Evolutionary conservation across 2,888 invertebrate genomes (phyloP), one percentile per base, ranked within the genome.

Genomic region (Drosophila mimica): DNA sequence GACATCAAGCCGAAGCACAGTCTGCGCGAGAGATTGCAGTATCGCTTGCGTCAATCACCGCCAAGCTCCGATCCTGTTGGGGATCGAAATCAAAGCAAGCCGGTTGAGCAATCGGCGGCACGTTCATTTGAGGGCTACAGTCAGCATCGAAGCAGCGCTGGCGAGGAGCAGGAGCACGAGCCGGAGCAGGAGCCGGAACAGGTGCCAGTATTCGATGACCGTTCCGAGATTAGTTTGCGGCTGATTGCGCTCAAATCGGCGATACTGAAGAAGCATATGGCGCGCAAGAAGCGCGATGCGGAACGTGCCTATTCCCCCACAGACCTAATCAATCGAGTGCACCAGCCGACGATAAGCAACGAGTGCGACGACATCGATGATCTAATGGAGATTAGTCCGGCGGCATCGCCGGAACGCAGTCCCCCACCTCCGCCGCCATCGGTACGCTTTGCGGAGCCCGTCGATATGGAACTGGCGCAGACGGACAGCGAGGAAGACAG

Each of bases 231-330:
- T 0, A 82, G 70, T 20, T 57, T 93, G n/a, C 91, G 93, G 52
- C 81, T 93, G 1, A 92, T 93, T 59, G 93, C 93, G 0, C 77
- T 93, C 0, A 93, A 93, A 59, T 93, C 93, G 1, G 93, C 93
- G 0, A 86, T 93, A 7, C 65, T 93, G 4, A 92, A 91, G 53
- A 93, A 93, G 57, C 92, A 92, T 70, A 76, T 89, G 68, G 91
- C 90, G 0, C 89, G 93, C 4, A 92, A 93, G 66, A 92, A 91
- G 69, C 91, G 93, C 0, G 91, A 91, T 59, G 92, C 92, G 0
- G 92, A 91, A 43, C 83, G 91, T 4, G 93, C 93, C 1, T 93
- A 93, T 69, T 93, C 93, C 0, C 93, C 93, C 11, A 93, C 93
- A 4, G 93, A 93, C 74, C 93, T 93, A 77, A 91, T 92, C 30